Percentiles rank a stretch among this genome's conserved stretches.
Conservation (phyloP, 1,140 invertebrate genomes). For the Tetramorium simillimum region DNA sequence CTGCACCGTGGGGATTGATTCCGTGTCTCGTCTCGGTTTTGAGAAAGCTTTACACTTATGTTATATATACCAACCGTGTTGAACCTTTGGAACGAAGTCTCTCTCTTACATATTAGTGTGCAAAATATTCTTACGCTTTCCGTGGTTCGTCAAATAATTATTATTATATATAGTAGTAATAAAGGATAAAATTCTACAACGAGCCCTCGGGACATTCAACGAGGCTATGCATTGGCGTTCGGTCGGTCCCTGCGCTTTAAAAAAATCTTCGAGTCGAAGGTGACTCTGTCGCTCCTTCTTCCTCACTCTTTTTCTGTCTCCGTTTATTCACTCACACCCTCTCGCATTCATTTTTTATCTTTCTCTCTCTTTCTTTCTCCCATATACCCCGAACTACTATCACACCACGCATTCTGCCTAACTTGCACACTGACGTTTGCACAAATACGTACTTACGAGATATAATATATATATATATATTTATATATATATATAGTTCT, state of each 20-base stretch:
- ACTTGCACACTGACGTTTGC: slow-evolving; percentile 77
- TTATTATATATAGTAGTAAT: slow-evolving; percentile 28
- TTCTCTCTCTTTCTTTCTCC: slow-evolving; percentile 44
- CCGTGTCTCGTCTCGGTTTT: slow-evolving; percentile 6
- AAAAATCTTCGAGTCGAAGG: slow-evolving; percentile 52
- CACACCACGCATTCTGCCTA: slow-evolving; percentile 51
- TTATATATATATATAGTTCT: slow-evolving; percentile 75
- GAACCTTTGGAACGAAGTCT: slow-evolving; percentile 24
- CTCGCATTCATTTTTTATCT: slow-evolving; percentile 37
- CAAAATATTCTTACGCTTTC: slow-evolving; percentile 38
- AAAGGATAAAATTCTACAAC: slow-evolving; percentile 57
- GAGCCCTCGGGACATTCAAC: slow-evolving; percentile 45
- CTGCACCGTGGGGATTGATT: slow-evolving; percentile 13
- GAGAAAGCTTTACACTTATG: slow-evolving; percentile 27
- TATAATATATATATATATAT: slow-evolving; percentile 79
- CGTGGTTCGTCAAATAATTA: slow-evolving; percentile 43
- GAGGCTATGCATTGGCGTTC: slow-evolving; percentile 66
- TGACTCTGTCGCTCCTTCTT: slow-evolving; percentile 46
- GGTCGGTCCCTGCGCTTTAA: slow-evolving; percentile 68
- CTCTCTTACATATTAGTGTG: slow-evolving; percentile 2
- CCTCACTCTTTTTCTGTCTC: slow-evolving; percentile 2
- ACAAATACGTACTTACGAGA: slow-evolving; percentile 83
- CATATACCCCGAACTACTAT: slow-evolving; percentile 11
- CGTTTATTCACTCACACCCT: slow-evolving; percentile 31
- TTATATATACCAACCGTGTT: slow-evolving; percentile 29